Evolutionary conservation across 2,888 invertebrate genomes (phyloP), one percentile per base, ranked within the genome.

Genomic region (Prosapia bicincta): DNA sequence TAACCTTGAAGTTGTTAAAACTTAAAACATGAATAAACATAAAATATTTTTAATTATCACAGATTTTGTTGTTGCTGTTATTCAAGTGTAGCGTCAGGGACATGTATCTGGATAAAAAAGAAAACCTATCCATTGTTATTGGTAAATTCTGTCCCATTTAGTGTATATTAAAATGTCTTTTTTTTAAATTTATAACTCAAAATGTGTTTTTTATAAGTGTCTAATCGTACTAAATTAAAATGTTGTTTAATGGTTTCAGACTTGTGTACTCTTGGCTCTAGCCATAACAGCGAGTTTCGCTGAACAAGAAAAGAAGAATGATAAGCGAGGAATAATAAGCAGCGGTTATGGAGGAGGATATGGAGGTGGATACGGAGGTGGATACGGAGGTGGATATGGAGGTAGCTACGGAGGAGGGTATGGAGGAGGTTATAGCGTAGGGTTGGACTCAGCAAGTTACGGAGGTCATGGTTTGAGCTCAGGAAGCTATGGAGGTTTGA

Each of bases 401-500:
- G 71, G 54, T 54, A 20, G 54, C n/a, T 54, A 5, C 10, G 54
- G 20, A 54, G 54, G 54, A n/a, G 54, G 54, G 20, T 54, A 54
- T 13, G 54, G n/a, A 5, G 54, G 54, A 5, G 54, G 54, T 10
- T 20, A 54, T 20, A 20, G 20, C 20, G 54, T 66, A 0, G 13
- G 26, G 0, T 32, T 70, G 13, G 65, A 67, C 15, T 0, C 28
- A 6, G 24, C 70, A 74, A 13, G 28, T 30, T 26, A 54, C 23
- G 73, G 73, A 15, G 68, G 43, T 69, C 20, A 43, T 43, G 1
- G 71, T 71, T 24, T 69, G 38, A 26, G 3, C 28, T 13, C 38
- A 20, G 25, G 70, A 74, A 13, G 28, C 26, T 26, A 54, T 7
- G 73, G 73, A n/a, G 68, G 43, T 32, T 72, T 72, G 15, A 30